Base-by-base conservation (phyloP, 2,888 invertebrate genomes). In the Drosophila pseudotalamancana region DNA sequence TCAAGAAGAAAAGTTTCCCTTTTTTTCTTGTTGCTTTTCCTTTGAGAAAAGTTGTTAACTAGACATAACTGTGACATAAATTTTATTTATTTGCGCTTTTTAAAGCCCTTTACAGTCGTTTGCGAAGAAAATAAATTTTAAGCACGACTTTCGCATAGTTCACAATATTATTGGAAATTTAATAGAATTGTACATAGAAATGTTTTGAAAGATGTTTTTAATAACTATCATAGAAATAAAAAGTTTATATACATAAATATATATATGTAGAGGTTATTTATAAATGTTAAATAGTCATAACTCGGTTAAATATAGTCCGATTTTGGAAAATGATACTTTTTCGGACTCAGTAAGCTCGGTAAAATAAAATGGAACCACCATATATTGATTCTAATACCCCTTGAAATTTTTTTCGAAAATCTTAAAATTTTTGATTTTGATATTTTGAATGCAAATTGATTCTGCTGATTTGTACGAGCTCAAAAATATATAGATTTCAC, bases 41-140 rank as follows among this genome's bases (percentile, higher is more conserved):
- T 43, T 43, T 11, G 31, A 5, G 19, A 8, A 61, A 46, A 25
- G 23, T 62, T 48, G 27, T 40, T 27, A 61, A 61, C 60, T 61
- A 63, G 39, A 62, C 39, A 34, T 32, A 29, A 61, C 63, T 63
- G 31, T 34, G 49, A 62, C 61, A 45, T 32, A 21, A 27, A 40
- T 48, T 25, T 18, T 56, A n/a, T 60, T 42, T 34, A 21, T 6
- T 19, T 27, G 21, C 1, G 18, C 12, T 5, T 18, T 29, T 23
- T 8, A 29, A 61, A 14, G 23, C 16, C 6, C 6, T 4, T n/a
- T 29, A 29, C 18, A 43, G 14, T n/a, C 8, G 25, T 40, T 49
- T 11, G 25, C 12, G 6, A 40, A 12, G 19, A 29, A 5, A 8
- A 31, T 29, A 9, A 34, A 34, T 11, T 16, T 18, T 0, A 4